A percentile compares a stretch with the other conserved stretches of the same genome.
These are phyloP conservation scores for Thripadectes ignobilis DNA, from an alignment of 2,797 vertebrate species.

Conservation along the genomic window DNA sequence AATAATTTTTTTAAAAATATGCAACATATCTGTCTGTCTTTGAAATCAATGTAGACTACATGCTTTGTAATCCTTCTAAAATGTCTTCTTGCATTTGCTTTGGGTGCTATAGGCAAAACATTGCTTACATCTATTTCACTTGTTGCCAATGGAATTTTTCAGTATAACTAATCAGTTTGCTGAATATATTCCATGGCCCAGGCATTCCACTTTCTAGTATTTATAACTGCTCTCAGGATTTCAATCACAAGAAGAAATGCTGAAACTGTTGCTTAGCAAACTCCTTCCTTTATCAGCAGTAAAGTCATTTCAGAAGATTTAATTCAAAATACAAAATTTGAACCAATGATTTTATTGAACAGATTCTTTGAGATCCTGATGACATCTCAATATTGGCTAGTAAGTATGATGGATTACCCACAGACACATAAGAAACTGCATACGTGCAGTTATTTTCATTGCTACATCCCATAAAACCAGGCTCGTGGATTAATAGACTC, in stretches of 20 bases:
- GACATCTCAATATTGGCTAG: neutral
- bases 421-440: neutral
- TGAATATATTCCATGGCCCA: neutral
- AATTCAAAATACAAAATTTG: neutral
- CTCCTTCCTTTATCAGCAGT: neutral
- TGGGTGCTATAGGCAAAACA: slow-evolving; percentile 12
- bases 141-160: neutral
- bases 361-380: neutral
- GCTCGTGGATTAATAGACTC: neutral
- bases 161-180: neutral
- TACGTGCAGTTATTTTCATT: neutral
- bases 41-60: neutral
- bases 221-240: neutral
- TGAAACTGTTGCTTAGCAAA: slow-evolving; percentile 37
- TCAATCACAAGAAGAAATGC: neutral
- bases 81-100: neutral
- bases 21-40: neutral
- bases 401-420: neutral
- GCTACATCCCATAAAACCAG: neutral
- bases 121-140: slow-evolving; percentile 24
- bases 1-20: neutral
- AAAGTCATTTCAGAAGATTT: neutral
- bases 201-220: neutral
- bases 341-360: neutral
- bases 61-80: neutral